A percentile compares a stretch with the other conserved stretches of the same genome.
phyloP scores from a whole-genome alignment of 2,113 vertebrate genomes.

The Ancistrus triradiatus region DNA sequence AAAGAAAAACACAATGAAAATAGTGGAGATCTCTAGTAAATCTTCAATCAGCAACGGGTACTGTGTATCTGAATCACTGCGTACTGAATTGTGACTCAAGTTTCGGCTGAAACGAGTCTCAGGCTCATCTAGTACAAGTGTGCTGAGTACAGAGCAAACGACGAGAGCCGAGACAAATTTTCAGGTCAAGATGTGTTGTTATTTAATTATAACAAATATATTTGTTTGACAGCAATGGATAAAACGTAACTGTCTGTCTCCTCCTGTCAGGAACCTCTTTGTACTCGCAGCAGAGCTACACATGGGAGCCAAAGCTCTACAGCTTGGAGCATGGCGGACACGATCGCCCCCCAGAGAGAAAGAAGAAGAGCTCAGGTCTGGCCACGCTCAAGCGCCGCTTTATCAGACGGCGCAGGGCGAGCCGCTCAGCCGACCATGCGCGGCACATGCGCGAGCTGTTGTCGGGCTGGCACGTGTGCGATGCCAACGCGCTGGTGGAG shows the following conservation, averaged over 20 bases:
- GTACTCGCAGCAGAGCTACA: conserved; percentile 87
- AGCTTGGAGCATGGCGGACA: conserved; percentile 88
- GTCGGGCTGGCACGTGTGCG: conserved; percentile 93
- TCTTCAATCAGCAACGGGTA: too few relatives aligned
- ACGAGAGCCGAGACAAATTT: too few relatives aligned
- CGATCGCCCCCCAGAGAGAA: conserved; percentile 92
- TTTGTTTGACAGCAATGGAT: too few relatives aligned
- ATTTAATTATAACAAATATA: too few relatives aligned
- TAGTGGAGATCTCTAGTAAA: too few relatives aligned
- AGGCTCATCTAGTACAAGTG: too few relatives aligned
- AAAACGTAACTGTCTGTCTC: neutral
- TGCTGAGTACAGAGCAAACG: too few relatives aligned
- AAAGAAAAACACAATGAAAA: too few relatives aligned
- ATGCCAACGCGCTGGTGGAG: conserved; percentile 92
- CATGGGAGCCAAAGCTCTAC: conserved; percentile 95
- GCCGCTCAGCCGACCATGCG: conserved; percentile 91
- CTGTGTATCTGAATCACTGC: too few relatives aligned
- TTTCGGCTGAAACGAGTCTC: too few relatives aligned
- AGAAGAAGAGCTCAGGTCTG: conserved; percentile 95
- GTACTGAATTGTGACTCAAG: too few relatives aligned
- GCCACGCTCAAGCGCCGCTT: conserved; percentile 96
- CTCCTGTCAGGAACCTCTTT: conserved; percentile 79
- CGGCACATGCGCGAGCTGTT: conserved; percentile 97
- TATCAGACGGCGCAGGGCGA: conserved; percentile 93
- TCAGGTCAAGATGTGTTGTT: too few relatives aligned